Conservation (phyloP, 1,140 invertebrate genomes). For the Aporrectodea caliginosa region DNA sequence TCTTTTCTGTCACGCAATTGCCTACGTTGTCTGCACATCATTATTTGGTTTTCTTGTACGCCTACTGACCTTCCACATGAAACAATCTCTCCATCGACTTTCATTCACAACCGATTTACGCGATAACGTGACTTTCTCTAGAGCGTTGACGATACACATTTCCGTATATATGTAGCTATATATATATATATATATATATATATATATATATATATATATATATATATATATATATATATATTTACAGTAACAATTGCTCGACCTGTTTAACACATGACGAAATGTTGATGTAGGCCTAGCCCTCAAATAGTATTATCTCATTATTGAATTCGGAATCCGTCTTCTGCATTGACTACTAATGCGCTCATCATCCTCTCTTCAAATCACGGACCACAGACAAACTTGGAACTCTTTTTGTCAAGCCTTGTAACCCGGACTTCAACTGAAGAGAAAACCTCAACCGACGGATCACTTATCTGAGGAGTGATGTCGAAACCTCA, state of each 20-base stretch:
- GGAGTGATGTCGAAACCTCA: too few species aligned
- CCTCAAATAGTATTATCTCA: neutral
- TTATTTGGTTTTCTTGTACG: neutral
- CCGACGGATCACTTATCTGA: too few species aligned
- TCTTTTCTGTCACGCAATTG: neutral
- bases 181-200: neutral
- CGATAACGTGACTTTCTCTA: too few species aligned
- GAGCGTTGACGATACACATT: too few species aligned
- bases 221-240: neutral
- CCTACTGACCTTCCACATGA: neutral
- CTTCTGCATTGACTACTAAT: neutral
- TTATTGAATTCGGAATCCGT: neutral
- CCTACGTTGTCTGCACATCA: neutral
- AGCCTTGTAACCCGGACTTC: neutral
- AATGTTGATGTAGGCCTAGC: too few species aligned
- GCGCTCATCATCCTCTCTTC: neutral
- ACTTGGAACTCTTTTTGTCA: neutral
- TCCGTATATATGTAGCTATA: neutral
- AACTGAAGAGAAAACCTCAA: neutral
- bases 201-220: conserved; percentile 4
- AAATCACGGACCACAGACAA: neutral
- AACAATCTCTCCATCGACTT: neutral
- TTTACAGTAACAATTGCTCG: neutral
- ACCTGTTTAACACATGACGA: neutral
- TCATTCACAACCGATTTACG: neutral